Percentiles rank a stretch among this genome's conserved stretches.
These are phyloP conservation scores for Pithys albifrons DNA, from an alignment of 2,113 vertebrate species.

Conservation along the genomic window DNA sequence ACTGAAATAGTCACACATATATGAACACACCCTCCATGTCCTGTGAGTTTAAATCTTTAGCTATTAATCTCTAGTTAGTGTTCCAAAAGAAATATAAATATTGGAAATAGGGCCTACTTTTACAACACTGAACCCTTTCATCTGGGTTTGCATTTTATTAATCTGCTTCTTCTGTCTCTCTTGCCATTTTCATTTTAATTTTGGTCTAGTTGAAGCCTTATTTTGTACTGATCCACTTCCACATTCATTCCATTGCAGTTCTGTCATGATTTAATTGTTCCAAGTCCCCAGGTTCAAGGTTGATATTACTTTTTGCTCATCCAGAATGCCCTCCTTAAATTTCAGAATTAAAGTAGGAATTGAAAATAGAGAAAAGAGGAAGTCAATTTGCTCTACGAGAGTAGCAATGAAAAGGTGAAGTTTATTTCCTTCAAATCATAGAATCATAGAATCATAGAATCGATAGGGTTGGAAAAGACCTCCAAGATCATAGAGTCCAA, in stretches of 20 bases:
- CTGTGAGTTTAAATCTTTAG: background rate
- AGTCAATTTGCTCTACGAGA: background rate
- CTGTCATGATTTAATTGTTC: background rate
- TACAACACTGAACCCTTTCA: background rate
- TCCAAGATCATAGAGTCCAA: too few species aligned
- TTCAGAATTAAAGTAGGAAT: background rate
- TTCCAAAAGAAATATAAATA: background rate
- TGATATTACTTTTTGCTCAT: background rate
- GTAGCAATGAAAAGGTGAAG: background rate
- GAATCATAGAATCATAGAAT: too few species aligned
- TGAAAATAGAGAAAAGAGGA: background rate
- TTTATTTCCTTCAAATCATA: background rate
- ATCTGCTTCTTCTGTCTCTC: background rate
- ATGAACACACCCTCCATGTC: background rate
- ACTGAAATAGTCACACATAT: background rate
- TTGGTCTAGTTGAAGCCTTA: background rate
- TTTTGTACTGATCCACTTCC: background rate
- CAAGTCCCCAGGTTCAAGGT: background rate
- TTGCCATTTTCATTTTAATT: background rate
- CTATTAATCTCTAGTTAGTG: background rate
- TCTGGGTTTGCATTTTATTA: background rate
- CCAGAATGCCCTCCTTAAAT: background rate
- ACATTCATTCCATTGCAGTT: background rate
- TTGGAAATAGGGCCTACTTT: background rate
- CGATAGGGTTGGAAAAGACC: too few species aligned